Conservation (phyloP, 2,888 invertebrate species). For the Plagiodera versicolora region DNA sequence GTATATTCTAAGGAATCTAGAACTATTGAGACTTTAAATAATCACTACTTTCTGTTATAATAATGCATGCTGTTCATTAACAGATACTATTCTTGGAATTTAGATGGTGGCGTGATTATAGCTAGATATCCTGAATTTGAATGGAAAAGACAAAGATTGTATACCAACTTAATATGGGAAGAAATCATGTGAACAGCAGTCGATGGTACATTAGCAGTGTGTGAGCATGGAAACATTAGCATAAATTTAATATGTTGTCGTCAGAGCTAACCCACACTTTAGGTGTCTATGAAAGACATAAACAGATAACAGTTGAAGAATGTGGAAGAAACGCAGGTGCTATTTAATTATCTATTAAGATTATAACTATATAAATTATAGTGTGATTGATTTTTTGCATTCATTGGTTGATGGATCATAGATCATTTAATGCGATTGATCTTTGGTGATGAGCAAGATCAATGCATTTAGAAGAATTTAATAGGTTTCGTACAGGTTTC, state of each 20-base stretch:
- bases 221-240: constrained; percentile 32
- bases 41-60: neutral
- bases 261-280: constrained; percentile 15
- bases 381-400: too few relatives aligned
- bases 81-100: neutral
- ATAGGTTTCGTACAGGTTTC: too few relatives aligned
- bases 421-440: too few relatives aligned
- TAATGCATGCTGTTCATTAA: neutral
- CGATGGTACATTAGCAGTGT: neutral
- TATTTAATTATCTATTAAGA: neutral
- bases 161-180: neutral
- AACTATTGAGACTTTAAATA: neutral
- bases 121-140: neutral
- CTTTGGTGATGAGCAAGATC: too few relatives aligned
- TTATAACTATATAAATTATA: too few relatives aligned
- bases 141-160: neutral
- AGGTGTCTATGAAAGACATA: constrained; percentile 11
- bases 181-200: neutral
- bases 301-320: constrained; percentile 6
- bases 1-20: too few relatives aligned
- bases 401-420: too few relatives aligned
- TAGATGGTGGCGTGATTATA: neutral
- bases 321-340: neutral
- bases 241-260: constrained; percentile 29
- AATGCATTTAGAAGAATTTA: too few relatives aligned